Evolutionary conservation across 1,140 invertebrate species (phyloP).

Genomic region (Drosophila quadrilineata): DNA sequence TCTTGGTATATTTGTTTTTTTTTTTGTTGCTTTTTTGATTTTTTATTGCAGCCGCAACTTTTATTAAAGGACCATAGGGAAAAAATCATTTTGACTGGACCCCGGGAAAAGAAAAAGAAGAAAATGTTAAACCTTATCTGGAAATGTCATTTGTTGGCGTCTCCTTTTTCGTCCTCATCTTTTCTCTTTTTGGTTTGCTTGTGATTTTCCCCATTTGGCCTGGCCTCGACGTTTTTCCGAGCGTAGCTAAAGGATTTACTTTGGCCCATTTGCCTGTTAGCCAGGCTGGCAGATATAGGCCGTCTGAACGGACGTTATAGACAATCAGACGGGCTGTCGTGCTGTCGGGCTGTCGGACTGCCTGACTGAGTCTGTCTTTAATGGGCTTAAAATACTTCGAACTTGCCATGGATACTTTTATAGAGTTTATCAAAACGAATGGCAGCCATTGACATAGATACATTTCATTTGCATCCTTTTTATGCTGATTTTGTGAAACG

Average conservation of each 20-base stretch:
- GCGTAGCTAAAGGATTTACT: slow-evolving; percentile 50
- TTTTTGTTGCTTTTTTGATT: background rate
- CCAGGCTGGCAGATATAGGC: too few species aligned
- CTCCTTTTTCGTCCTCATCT: slow-evolving; percentile 11
- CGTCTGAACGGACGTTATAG: too few species aligned
- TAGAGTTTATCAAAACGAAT: slow-evolving; percentile 69
- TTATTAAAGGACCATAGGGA: slow-evolving; percentile 66
- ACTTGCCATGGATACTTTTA: slow-evolving; percentile 60
- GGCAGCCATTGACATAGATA: slow-evolving; percentile 70
- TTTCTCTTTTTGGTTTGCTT: slow-evolving; percentile 15
- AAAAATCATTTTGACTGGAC: background rate
- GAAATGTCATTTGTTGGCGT: slow-evolving; percentile 58
- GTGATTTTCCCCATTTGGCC: background rate
- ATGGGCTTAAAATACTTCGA: slow-evolving; percentile 62
- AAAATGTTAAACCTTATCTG: slow-evolving; percentile 62
- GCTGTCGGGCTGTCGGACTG: background rate
- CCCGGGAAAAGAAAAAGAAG: slow-evolving; percentile 2
- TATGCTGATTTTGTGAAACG: slow-evolving; percentile 45
- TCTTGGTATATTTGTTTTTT: slow-evolving; percentile 12
- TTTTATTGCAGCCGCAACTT: slow-evolving; percentile 77
- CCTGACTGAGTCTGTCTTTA: slow-evolving; percentile 39
- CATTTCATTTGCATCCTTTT: slow-evolving; percentile 71
- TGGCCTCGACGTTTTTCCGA: background rate
- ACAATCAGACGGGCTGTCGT: too few species aligned
- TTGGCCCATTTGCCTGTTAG: slow-evolving; percentile 18